phyloP scores from a whole-genome alignment of 2,113 vertebrate species.

The Corythoichthys intestinalis region DNA sequence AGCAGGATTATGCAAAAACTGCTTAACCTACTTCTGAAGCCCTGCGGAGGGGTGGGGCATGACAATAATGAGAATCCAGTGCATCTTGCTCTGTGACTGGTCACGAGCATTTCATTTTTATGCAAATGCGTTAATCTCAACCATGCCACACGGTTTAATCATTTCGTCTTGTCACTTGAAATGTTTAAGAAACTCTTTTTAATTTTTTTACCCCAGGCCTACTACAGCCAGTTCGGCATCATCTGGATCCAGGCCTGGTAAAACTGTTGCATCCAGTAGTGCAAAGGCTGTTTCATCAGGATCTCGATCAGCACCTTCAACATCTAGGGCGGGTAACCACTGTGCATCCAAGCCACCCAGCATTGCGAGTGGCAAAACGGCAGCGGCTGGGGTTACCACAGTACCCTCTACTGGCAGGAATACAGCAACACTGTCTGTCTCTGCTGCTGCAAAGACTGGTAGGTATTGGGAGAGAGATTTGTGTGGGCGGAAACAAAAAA shows the following conservation, averaged over 20 bases:
- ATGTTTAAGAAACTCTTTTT: too few species aligned
- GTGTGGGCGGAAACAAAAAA: too few species aligned
- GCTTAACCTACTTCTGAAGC: conserved; percentile 3
- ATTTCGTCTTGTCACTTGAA: too few species aligned
- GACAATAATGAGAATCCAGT: not conserved
- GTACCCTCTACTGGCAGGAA: conserved; percentile 56
- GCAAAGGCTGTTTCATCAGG: not conserved
- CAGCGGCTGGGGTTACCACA: conserved; percentile 41
- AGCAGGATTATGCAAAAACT: conserved; percentile 3
- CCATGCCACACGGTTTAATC: not conserved
- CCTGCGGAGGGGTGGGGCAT: not conserved
- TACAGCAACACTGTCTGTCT: conserved; percentile 43
- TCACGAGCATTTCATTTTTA: not conserved
- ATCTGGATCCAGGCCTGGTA: conserved; percentile 27
- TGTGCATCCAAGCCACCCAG: conserved; percentile 37
- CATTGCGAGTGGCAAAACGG: conserved; percentile 20
- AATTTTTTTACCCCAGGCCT: conserved; percentile 34
- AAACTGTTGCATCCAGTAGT: conserved; percentile 33
- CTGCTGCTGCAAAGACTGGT: conserved; percentile 68
- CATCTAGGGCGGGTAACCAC: conserved; percentile 35
- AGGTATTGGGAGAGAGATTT: too few species aligned
- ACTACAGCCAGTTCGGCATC: conserved; percentile 21
- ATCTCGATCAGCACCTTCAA: conserved; percentile 10
- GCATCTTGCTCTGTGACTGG: not conserved
- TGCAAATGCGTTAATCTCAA: not conserved